Base-by-base conservation (phyloP, 2,113 vertebrate species). In the Chitala chitala region DNA sequence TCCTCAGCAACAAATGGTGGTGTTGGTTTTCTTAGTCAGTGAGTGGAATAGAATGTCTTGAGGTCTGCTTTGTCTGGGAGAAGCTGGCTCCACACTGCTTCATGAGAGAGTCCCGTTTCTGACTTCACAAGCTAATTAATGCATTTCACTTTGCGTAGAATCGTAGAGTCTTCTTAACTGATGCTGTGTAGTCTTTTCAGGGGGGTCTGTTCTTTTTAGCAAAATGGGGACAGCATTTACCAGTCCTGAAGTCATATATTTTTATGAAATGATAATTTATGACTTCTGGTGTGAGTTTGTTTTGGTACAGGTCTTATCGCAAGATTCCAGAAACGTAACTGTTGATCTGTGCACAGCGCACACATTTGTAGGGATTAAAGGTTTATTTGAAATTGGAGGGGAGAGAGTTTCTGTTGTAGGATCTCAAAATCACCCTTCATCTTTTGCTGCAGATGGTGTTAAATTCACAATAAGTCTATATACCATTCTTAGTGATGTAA, bases 321-420 rank as follows among this genome's bases (percentile, higher is more conserved):
- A n/a, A n/a, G 13, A n/a, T n/a, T n/a, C 20, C 48, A 51, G 20
- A 51, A 51, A 51, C 20, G 12, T n/a, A n/a, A n/a, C n/a, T n/a
- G n/a, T n/a, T n/a, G n/a, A n/a, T n/a, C n/a, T 61, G 31, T 66
- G 36, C 33, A 24, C 24, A 7, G 64, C 10, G 46, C 24, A 44
- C 24, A 4, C 22, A 24, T 12, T 9, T 31, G 5, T 66, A 40
- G 12, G 20, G 40, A 10, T 44, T 24, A 15, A 36, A 65, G 4
- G 38, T 66, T 66, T 46, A 65, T 40, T 65, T 65, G 38, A 65
- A 65, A 65, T 58, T 9, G 7, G 33, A 12, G 33, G 42, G 33
- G 22, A 42, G 17, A 64, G 8, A 10, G 61, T 40, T 44, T 65
- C n/a, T n/a, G 36, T 40, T 8, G 20, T 31, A 40, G 24, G 17